Conservation (phyloP, 2,797 vertebrate genomes). For the Scolopax bukidnonensis region DNA sequence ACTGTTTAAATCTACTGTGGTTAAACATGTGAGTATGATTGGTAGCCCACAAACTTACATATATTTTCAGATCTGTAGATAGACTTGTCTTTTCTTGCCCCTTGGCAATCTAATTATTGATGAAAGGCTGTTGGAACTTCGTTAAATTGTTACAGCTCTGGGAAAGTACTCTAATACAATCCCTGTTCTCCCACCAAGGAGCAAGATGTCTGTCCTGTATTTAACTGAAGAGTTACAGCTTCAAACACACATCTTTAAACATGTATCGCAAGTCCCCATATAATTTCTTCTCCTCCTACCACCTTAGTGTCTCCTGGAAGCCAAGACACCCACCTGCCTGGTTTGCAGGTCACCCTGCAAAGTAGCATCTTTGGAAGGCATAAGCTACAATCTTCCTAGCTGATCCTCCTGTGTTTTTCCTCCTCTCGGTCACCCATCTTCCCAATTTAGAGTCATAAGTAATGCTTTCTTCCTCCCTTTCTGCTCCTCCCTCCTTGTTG, state of each 20-base stretch:
- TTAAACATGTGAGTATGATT: not conserved
- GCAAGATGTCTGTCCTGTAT: not conserved
- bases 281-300: not conserved
- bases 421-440: not conserved
- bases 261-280: not conserved
- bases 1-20: not conserved
- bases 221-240: not conserved
- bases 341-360: not conserved
- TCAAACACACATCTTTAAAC: not conserved
- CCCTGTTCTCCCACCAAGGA: not conserved
- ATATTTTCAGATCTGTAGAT: not conserved
- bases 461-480: not conserved
- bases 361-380: not conserved
- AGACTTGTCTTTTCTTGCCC: not conserved
- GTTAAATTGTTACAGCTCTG: not conserved
- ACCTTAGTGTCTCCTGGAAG: not conserved
- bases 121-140: not conserved
- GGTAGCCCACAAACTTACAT: not conserved
- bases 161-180: not conserved
- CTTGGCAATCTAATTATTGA: not conserved
- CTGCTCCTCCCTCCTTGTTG: not conserved
- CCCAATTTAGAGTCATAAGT: not conserved
- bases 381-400: not conserved
- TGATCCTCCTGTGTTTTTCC: not conserved
- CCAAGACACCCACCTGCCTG: not conserved